Percentiles rank a stretch among this genome's conserved stretches.
phyloP scores from a whole-genome alignment of 2,888 invertebrate genomes.

The Agriopis marginaria region DNA sequence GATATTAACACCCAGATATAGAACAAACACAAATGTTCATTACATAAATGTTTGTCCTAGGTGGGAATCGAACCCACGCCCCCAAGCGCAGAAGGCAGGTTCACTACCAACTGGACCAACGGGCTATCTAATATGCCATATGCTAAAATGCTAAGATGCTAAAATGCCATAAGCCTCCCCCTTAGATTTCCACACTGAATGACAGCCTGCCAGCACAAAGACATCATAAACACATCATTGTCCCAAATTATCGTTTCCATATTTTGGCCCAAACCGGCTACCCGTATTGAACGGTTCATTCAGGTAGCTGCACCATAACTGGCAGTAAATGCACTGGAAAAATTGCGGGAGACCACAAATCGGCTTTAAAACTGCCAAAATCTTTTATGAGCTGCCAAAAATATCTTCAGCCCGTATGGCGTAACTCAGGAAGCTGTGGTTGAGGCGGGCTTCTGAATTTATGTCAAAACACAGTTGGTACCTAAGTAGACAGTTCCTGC shows the following conservation, averaged over 20 bases:
- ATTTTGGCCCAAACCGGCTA: conserved; percentile 8
- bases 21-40: too few species aligned
- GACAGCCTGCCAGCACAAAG: too few species aligned
- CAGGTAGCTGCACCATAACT: conserved; percentile 38
- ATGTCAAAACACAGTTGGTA: not conserved
- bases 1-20: too few species aligned
- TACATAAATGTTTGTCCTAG: too few species aligned
- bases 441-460: conserved; percentile 11
- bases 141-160: too few species aligned
- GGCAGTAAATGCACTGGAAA: conserved; percentile 33
- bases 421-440: conserved; percentile 72
- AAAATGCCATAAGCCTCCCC: too few species aligned
- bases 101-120: too few species aligned
- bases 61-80: too few species aligned
- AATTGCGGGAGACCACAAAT: conserved; percentile 54
- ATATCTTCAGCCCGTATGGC: conserved; percentile 64
- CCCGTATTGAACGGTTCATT: conserved; percentile 40
- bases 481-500: too few species aligned
- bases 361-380: conserved; percentile 38
- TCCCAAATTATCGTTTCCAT: not conserved
- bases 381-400: conserved; percentile 26
- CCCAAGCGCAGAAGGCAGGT: too few species aligned
- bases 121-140: too few species aligned
- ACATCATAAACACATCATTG: not conserved
- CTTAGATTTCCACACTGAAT: too few species aligned